A percentile compares a stretch with the other conserved stretches of the same genome.
Evolutionary conservation across 1,140 invertebrate genomes (phyloP).

Genomic region (Oedothorax gibbosus): DNA sequence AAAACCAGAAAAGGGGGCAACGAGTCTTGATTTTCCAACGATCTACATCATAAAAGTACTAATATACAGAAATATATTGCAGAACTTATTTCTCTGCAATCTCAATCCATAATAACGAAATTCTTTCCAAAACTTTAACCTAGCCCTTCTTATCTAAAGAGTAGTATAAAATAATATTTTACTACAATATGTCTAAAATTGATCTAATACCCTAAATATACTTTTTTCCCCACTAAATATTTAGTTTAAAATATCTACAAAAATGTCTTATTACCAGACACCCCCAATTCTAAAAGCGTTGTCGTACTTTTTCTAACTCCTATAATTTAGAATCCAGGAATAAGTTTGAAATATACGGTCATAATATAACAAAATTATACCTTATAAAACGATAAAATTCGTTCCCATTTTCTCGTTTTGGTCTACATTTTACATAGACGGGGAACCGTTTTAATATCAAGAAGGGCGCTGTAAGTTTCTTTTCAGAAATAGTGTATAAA

Average conservation of each 20-base stretch:
- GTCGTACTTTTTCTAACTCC: constrained; percentile 33
- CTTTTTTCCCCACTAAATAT: constrained; percentile 13
- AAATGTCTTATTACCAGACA: background rate
- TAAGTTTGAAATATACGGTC: constrained; percentile 53
- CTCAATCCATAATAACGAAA: background rate
- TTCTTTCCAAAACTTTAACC: background rate
- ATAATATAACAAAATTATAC: constrained; percentile 51
- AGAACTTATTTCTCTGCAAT: no score
- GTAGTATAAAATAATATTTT: constrained; percentile 38
- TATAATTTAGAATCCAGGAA: constrained; percentile 47
- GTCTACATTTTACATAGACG: constrained; percentile 27
- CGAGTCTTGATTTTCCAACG: no score
- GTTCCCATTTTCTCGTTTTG: constrained; percentile 15
- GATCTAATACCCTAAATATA: constrained; percentile 40
- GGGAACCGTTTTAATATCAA: constrained; percentile 35
- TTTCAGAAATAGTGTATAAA: constrained; percentile 28
- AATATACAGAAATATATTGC: no score
- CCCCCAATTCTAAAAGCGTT: constrained; percentile 22
- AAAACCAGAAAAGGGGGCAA: no score
- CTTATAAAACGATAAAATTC: constrained; percentile 47
- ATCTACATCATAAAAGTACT: no score
- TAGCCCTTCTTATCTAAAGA: constrained; percentile 6
- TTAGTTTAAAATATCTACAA: constrained; percentile 2
- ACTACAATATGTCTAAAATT: constrained; percentile 12
- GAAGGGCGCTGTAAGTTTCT: constrained; percentile 8